Evolutionary conservation across 2,888 invertebrate genomes (phyloP).

Genomic region (Linyphia triangularis): DNA sequence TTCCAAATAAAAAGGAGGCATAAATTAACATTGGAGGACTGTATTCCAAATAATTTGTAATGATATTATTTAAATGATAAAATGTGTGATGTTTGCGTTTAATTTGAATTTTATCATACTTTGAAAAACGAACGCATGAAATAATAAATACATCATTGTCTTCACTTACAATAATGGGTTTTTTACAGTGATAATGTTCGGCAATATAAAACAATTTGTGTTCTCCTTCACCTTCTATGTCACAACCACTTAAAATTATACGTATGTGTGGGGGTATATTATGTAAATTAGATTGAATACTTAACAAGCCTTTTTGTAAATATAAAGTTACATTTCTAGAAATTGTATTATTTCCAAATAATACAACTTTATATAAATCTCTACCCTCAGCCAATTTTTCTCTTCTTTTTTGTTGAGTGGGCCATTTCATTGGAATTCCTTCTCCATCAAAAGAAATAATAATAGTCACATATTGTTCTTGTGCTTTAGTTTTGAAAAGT

Average conservation of each 20-base stretch:
- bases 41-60: background rate
- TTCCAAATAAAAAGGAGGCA: constrained; percentile 25
- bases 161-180: constrained; percentile 18
- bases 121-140: background rate
- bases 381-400: background rate
- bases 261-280: background rate
- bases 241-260: background rate
- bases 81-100: background rate
- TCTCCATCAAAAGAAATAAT: constrained; percentile 45
- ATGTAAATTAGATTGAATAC: background rate
- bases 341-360: constrained; percentile 34
- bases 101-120: constrained; percentile 3
- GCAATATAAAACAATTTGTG: constrained; percentile 35
- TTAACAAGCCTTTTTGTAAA: background rate
- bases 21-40: background rate
- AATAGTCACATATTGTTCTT: background rate
- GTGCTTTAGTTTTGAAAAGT: background rate
- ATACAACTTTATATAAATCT: constrained; percentile 15
- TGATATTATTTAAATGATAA: constrained; percentile 19
- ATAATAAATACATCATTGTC: constrained; percentile 41
- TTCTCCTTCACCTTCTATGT: constrained; percentile 24
- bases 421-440: constrained; percentile 54
- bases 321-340: background rate
- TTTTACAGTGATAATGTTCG: background rate
- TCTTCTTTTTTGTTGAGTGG: constrained; percentile 33